A percentile compares a stretch with the other conserved stretches of the same genome.
These are phyloP conservation scores for Morone chrysops DNA, from an alignment of 2,113 vertebrate species.

Conservation along the genomic window DNA sequence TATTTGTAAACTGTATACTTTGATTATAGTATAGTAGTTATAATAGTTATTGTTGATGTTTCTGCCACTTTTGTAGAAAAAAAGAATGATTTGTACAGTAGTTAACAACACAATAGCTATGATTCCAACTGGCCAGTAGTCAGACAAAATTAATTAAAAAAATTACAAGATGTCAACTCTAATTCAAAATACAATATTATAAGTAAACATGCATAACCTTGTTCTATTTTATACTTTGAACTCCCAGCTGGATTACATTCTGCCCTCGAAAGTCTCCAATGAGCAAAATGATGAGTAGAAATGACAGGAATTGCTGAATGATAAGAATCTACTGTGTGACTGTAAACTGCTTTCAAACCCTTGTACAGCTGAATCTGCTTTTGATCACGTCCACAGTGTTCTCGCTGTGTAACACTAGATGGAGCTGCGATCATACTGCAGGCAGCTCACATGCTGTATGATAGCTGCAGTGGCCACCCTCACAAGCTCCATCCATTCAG, in stretches of 20 bases:
- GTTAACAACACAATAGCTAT: not conserved
- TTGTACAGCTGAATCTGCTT: not conserved
- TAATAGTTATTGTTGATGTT: not conserved
- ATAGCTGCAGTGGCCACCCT: slow-evolving; percentile 2
- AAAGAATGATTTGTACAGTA: not conserved
- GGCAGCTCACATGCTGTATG: not conserved
- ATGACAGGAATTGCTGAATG: not conserved
- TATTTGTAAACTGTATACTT: not conserved
- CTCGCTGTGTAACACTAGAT: slow-evolving; percentile 74
- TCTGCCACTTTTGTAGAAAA: not conserved
- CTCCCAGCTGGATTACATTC: not conserved
- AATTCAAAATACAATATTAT: not conserved
- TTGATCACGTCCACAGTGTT: not conserved
- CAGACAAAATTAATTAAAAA: not conserved
- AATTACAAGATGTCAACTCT: not conserved
- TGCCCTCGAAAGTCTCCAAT: not conserved
- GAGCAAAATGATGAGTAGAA: not conserved
- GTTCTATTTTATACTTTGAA: not conserved
- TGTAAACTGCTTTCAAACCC: not conserved
- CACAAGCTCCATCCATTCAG: slow-evolving; percentile 12
- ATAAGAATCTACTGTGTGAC: not conserved
- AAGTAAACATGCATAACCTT: not conserved
- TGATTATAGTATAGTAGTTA: not conserved
- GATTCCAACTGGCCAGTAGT: not conserved
- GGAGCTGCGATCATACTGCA: slow-evolving; percentile 80